Conservation (phyloP, 2,113 vertebrate genomes). For the Neolamprologus hecqui region DNA sequence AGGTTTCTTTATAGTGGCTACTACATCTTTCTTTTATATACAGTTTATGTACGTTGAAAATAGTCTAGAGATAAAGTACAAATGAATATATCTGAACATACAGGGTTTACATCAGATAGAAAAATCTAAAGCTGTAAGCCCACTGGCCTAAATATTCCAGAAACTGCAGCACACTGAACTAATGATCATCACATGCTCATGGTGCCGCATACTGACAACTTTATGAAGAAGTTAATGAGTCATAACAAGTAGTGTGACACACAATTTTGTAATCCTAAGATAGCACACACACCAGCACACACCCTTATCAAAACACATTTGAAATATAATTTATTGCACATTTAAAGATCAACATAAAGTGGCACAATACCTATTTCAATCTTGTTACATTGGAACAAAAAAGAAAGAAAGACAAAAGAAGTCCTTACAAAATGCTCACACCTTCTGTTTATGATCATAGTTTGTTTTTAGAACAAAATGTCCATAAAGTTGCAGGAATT, state of each 20-base stretch:
- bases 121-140: background rate
- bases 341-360: constrained; percentile 71
- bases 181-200: background rate
- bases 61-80: background rate
- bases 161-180: background rate
- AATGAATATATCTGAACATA: background rate
- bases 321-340: constrained; percentile 77
- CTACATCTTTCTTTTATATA: background rate
- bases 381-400: constrained; percentile 37
- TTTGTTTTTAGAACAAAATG: constrained; percentile 36
- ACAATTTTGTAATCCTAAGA: background rate
- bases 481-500: constrained; percentile 52
- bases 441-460: constrained; percentile 19
- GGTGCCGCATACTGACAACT: background rate
- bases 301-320: constrained; percentile 65
- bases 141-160: background rate
- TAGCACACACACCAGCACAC: constrained; percentile 33
- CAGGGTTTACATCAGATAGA: background rate
- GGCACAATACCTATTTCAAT: constrained; percentile 66
- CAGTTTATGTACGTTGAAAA: background rate
- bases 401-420: constrained; percentile 25
- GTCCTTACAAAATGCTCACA: constrained; percentile 60
- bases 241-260: background rate
- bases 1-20: background rate
- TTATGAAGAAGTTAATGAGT: background rate